These are phyloP conservation scores for Plecotus auritus DNA, from an alignment of 2,113 vertebrate genomes.

Conservation along the genomic window DNA sequence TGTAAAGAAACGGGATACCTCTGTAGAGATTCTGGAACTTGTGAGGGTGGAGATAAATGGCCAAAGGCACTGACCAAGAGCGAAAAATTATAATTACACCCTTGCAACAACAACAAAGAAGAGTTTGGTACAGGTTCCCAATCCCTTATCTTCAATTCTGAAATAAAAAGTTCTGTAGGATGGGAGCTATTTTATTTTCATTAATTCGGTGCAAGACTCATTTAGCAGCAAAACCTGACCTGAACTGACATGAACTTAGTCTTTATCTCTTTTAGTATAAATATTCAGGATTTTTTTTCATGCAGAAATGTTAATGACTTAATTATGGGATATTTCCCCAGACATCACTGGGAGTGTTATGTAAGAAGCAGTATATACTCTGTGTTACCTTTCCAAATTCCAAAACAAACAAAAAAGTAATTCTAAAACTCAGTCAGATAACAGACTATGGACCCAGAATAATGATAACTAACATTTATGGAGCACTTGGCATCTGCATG, in stretches of 20 bases:
- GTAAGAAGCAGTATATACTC: conserved; percentile 28
- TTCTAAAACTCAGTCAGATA: conserved; percentile 13
- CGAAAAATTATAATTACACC: not conserved
- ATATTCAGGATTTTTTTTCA: conserved; percentile 32
- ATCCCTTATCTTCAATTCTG: not conserved
- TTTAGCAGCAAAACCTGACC: conserved; percentile 37
- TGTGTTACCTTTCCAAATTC: conserved; percentile 16
- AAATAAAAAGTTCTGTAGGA: conserved; percentile 22
- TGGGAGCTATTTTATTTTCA: not conserved
- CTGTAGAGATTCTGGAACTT: not conserved
- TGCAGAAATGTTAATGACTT: conserved; percentile 54
- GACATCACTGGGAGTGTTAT: conserved; percentile 7
- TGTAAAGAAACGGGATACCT: not conserved
- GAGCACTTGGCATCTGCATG: not conserved
- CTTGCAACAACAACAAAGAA: not conserved
- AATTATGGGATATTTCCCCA: conserved; percentile 38
- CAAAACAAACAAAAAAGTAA: not conserved
- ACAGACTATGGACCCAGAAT: not conserved
- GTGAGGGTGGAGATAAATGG: not conserved
- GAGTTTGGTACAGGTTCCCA: not conserved
- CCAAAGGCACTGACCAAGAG: not conserved
- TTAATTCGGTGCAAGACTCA: conserved; percentile 36
- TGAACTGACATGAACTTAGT: conserved; percentile 36
- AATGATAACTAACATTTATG: conserved; percentile 29
- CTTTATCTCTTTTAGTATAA: conserved; percentile 27